A percentile compares a stretch with the other conserved stretches of the same genome.
phyloP scores from a whole-genome alignment of 1,140 invertebrate species.

The Orchesella cincta region DNA sequence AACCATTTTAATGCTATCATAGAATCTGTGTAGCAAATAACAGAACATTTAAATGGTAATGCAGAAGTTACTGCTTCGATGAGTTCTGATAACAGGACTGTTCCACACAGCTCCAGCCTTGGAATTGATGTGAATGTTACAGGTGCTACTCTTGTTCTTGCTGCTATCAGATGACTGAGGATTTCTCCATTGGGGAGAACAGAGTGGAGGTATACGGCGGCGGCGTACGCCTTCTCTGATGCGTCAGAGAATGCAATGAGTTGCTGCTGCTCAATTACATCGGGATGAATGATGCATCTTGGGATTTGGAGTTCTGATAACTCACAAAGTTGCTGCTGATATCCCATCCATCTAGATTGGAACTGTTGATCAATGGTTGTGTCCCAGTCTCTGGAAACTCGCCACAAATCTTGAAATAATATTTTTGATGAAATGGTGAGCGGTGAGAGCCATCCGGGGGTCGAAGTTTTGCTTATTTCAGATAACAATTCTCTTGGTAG shows the following conservation, averaged over 20 bases:
- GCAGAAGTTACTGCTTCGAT: background rate
- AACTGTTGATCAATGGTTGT: slow-evolving; percentile 51
- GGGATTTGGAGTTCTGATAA: slow-evolving; percentile 33
- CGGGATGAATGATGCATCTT: slow-evolving; percentile 46
- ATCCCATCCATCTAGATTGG: slow-evolving; percentile 43
- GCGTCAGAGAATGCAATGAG: background rate
- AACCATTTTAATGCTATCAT: background rate
- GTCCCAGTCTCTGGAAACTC: slow-evolving; percentile 56
- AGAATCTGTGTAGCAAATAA: background rate
- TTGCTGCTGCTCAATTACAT: background rate
- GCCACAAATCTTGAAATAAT: slow-evolving; percentile 57
- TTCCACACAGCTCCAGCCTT: slow-evolving; percentile 49
- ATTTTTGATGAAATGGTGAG: slow-evolving; percentile 55
- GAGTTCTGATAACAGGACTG: slow-evolving; percentile 37
- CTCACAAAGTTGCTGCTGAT: slow-evolving; percentile 39
- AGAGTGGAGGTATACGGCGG: background rate
- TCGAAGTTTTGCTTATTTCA: slow-evolving; percentile 55
- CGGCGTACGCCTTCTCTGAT: background rate
- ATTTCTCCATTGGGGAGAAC: background rate
- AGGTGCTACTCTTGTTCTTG: slow-evolving; percentile 48
- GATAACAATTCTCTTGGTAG: slow-evolving; percentile 39
- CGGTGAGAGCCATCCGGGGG: slow-evolving; percentile 56
- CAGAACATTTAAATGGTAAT: background rate
- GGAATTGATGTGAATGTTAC: slow-evolving; percentile 42
- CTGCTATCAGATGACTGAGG: slow-evolving; percentile 4